Evolutionary conservation across 2,888 invertebrate genomes (phyloP).

Genomic region (Nomada fabriciana): DNA sequence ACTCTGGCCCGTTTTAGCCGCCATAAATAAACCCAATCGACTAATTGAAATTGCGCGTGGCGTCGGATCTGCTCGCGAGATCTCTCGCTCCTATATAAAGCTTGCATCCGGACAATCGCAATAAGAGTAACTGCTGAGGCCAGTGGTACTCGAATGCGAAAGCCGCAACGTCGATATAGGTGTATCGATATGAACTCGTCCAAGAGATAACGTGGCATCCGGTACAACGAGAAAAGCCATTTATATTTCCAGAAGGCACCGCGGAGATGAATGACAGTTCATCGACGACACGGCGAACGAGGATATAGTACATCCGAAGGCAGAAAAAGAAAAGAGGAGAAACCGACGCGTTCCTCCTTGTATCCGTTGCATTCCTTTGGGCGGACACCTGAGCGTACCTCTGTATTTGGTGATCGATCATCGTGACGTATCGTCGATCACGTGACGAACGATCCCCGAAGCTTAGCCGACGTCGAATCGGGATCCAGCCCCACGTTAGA

Average conservation of each 20-base stretch:
- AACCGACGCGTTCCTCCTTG: constrained; percentile 13
- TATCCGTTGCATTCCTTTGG: constrained; percentile 49
- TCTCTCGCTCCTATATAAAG: neutral
- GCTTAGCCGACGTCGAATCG: constrained; percentile 12
- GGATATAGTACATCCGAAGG: constrained; percentile 20
- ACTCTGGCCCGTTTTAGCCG: neutral
- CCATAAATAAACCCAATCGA: constrained; percentile 25
- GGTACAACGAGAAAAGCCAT: constrained; percentile 43
- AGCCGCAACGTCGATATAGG: constrained; percentile 31
- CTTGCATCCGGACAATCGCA: neutral
- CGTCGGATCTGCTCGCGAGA: constrained; percentile 11
- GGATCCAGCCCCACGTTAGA: constrained; percentile 37
- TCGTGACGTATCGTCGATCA: constrained; percentile 70
- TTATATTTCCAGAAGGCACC: constrained; percentile 52
- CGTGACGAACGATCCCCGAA: constrained; percentile 47
- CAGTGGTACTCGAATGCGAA: neutral
- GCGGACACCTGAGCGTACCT: constrained; percentile 55
- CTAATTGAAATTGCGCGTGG: constrained; percentile 25
- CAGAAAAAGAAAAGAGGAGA: constrained; percentile 26
- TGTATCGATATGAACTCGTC: constrained; percentile 24
- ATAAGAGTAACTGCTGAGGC: neutral
- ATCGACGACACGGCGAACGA: constrained; percentile 32
- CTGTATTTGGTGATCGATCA: constrained; percentile 70
- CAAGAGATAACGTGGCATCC: constrained; percentile 35
- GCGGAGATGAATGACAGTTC: constrained; percentile 57